Conservation (phyloP, 2,797 vertebrate genomes). For the Coranthus polyacanthus region DNA sequence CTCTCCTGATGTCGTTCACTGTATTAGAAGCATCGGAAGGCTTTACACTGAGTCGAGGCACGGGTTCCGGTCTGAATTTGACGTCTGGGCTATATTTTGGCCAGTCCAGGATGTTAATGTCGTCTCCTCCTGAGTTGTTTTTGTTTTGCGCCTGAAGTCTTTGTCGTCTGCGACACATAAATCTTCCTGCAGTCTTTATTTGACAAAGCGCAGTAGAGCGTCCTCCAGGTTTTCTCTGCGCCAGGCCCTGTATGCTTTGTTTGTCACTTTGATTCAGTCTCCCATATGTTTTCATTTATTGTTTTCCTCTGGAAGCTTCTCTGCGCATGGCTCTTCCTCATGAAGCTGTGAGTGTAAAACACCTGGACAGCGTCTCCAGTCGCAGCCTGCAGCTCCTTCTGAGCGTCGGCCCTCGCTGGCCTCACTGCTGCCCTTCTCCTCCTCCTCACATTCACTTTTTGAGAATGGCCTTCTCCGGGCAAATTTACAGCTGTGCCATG, state of each 20-base stretch:
- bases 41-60: too few relatives aligned
- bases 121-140: conserved; percentile 3
- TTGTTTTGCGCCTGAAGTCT: conserved; percentile 1
- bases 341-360: conserved; percentile 1
- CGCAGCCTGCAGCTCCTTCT: conserved; percentile 1
- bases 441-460: not conserved
- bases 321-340: not conserved
- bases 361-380: not conserved
- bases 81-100: not conserved
- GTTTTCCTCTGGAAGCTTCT: not conserved
- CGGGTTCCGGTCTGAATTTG: not conserved
- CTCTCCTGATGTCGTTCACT: too few relatives aligned
- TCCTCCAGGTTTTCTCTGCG: conserved; percentile 19
- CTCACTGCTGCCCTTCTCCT: too few relatives aligned
- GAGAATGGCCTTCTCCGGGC: not conserved
- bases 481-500: conserved; percentile 20
- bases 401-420: not conserved
- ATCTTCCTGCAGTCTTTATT: conserved; percentile 2
- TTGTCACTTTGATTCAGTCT: not conserved
- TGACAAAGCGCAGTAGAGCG: not conserved
- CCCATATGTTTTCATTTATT: not conserved
- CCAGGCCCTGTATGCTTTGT: too few relatives aligned
- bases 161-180: conserved; percentile 10
- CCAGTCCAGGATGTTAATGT: not conserved
- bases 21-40: not conserved